These are phyloP conservation scores for Cathartes aura DNA, from an alignment of 2,113 vertebrate species.

Conservation along the genomic window DNA sequence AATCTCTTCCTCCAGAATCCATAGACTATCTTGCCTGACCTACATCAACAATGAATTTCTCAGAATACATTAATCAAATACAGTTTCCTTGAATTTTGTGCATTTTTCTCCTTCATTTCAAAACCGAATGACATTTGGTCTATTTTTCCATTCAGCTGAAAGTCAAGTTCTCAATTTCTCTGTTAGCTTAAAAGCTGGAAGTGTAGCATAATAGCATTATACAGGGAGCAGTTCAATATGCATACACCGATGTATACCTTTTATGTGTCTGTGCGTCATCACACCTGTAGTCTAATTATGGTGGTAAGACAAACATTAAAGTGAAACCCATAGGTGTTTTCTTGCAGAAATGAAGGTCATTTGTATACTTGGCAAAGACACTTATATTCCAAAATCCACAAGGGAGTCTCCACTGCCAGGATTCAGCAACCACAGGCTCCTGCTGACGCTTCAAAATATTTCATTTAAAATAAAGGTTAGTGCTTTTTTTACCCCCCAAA, in stretches of 20 bases:
- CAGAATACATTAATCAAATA: constrained; percentile 59
- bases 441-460: background rate
- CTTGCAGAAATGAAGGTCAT: background rate
- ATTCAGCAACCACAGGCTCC: background rate
- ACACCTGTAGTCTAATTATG: background rate
- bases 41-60: constrained; percentile 58
- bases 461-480: background rate
- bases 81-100: constrained; percentile 23
- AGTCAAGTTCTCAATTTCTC: constrained; percentile 37
- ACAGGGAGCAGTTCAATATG: background rate
- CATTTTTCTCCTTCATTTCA: constrained; percentile 29
- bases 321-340: background rate
- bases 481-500: background rate
- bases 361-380: background rate
- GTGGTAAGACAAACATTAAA: background rate
- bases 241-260: background rate
- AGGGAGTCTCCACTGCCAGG: background rate
- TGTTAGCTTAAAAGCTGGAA: background rate
- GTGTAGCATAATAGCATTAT: background rate
- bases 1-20: constrained; percentile 65
- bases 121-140: constrained; percentile 7
- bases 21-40: constrained; percentile 59
- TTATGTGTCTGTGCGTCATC: background rate
- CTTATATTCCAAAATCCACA: background rate
- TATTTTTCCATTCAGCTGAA: constrained; percentile 26